Evolutionary conservation across 1,140 invertebrate genomes (phyloP).

Genomic region (Melanaphis sacchari): DNA sequence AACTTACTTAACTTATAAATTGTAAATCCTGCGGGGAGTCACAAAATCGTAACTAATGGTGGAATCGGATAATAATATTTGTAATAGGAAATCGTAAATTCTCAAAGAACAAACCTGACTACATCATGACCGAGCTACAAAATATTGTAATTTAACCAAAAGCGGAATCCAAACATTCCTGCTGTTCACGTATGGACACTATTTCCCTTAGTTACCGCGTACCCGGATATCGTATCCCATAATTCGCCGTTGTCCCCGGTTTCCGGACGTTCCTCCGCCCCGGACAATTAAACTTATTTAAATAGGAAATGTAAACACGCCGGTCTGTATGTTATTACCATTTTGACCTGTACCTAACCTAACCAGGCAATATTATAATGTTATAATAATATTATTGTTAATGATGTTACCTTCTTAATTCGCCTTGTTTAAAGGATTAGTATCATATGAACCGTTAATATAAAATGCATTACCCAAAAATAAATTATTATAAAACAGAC

Average conservation of each 20-base stretch:
- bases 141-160: conserved; percentile 8
- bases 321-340: not conserved
- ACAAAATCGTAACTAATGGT: not conserved
- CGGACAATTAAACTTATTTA: conserved; percentile 10
- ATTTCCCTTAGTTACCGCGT: not conserved
- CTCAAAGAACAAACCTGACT: not conserved
- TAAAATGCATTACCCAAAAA: not conserved
- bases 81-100: conserved; percentile 25
- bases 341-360: not conserved
- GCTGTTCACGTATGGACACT: not conserved
- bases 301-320: not conserved
- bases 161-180: not conserved
- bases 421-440: not conserved
- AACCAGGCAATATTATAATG: not conserved
- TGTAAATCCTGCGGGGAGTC: not conserved
- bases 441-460: not conserved
- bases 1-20: not conserved
- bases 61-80: not conserved
- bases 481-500: not conserved
- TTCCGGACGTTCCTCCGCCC: not conserved
- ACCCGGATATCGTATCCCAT: conserved; percentile 27
- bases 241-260: not conserved
- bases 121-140: not conserved
- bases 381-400: conserved; percentile 13
- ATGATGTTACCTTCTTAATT: not conserved